A percentile compares a stretch with the other conserved stretches of the same genome.
Conservation (phyloP, 1,140 invertebrate genomes). For the Drosophila malerkotliana region DNA sequence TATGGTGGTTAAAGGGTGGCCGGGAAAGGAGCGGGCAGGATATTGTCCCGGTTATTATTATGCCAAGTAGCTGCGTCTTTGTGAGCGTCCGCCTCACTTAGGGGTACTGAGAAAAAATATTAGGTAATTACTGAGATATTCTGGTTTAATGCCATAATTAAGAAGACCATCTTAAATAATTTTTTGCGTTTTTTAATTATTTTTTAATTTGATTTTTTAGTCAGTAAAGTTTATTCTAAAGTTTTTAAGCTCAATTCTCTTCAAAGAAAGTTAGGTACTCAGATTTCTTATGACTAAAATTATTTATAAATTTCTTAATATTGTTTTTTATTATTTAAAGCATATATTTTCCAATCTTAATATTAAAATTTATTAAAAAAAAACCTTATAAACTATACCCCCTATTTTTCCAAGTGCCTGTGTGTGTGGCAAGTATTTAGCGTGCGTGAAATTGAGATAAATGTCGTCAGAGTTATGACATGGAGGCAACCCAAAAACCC, state of each 20-base stretch:
- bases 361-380: not conserved
- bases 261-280: too few species aligned
- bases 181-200: too few species aligned
- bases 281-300: too few species aligned
- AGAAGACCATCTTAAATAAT: not conserved
- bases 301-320: too few species aligned
- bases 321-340: not conserved
- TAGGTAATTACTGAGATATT: not conserved
- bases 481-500: conserved; percentile 24
- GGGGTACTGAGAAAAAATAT: not conserved
- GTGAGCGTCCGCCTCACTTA: conserved; percentile 2
- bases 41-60: conserved; percentile 66
- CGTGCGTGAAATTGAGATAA: conserved; percentile 71
- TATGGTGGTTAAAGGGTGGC: not conserved
- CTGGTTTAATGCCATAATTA: not conserved
- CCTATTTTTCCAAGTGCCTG: conserved; percentile 2
- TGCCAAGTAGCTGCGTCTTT: conserved; percentile 48
- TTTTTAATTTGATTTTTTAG: too few species aligned
- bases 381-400: not conserved
- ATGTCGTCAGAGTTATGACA: conserved; percentile 59
- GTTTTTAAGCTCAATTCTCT: too few species aligned
- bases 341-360: not conserved
- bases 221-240: too few species aligned
- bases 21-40: conserved; percentile 7
- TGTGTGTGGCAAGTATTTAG: conserved; percentile 53